Evolutionary conservation across 2,797 vertebrate genomes (phyloP), one percentile per base, ranked within the genome.

Genomic region (Paguma larvata): DNA sequence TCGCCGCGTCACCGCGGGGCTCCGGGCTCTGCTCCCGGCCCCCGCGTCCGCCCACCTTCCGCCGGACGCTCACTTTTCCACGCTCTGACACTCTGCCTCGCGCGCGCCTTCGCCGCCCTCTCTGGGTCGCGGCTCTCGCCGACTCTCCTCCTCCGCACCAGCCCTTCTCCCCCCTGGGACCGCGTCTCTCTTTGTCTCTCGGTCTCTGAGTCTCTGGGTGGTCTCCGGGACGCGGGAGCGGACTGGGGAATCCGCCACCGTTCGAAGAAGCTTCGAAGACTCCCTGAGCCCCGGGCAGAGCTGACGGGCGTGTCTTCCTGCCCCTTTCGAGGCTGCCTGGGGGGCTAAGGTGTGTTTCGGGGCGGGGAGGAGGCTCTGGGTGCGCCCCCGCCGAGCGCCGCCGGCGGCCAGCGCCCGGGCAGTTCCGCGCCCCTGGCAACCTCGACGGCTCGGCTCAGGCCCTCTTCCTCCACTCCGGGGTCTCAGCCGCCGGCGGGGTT

Each of bases 61-160:
- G 10, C 95, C 23, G 95, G 94, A 67, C 97, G 56, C 85, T 51
- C 96, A 95, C 96, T 96, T 97, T 90, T 30, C 53, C 67, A 16
- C 56, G 65, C 77, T 72, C 51, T n/a, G 89, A 25, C 83, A 18
- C 89, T 65, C 44, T 14, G 53, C 67, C 75, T 68, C 23, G 3
- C 9, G 41, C 77, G 56, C 59, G 44, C 70, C 53, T 92, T 94
- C 11, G 73, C 91, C 34, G 62, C 59, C 51, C 91, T 56, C 53
- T 38, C 62, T 8, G 1, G 21, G 38, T 19, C 7, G 34, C 25
- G 1, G 21, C 12, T n/a, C 8, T 62, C 59, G 16, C 72, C 48
- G 13, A 1, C 46, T 27, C 46, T 44, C 38, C n/a, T n/a, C 44
- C 65, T 67, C 34, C 23, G 65, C 87, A 12, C 38, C 21, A n/a